Base-by-base conservation (phyloP, 2,113 vertebrate species). In the Eleginops maclovinus region DNA sequence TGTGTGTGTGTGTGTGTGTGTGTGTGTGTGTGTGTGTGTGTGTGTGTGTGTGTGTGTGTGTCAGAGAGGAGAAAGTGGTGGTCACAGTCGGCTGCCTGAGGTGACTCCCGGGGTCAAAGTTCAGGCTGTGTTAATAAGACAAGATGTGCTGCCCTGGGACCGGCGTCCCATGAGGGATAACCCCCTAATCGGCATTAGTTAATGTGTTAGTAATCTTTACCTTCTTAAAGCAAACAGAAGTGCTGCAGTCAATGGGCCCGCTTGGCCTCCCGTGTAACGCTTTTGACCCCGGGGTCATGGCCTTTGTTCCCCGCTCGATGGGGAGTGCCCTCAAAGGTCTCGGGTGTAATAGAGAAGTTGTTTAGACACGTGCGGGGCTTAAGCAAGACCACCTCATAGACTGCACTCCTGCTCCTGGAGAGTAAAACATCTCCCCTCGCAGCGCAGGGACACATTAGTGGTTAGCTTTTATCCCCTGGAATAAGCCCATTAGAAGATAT, bases 161-260 rank as follows among this genome's bases (percentile, higher is more conserved):
- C 91, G 77, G 85, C 73, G 70, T 96, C 95, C 95, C 95, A 89
- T 59, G 95, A 95, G 95, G 95, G 92, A 91, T 93, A 92, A 95
- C 87, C 95, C 93, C 94, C 92, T 96, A 96, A 96, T 97, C 95
- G 93, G 93, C 92, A 94, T 96, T 95, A 96, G 95, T 96, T 96
- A 96, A 96, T 96, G 95, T 96, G 95, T 96, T 95, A 87, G 92
- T 96, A 95, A 96, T 96, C 96, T 97, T 96, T 96, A 96, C 95
- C 96, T 96, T 95, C 94, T 95, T 94, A 96, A 96, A 96, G 95
- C 96, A 97, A 97, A 97, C 96, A 97, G 93, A 85, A 89, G 91
- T 87, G 88, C 85, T 91, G 69, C 69, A 94, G 46, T 94, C 94
- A 96, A 95, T 96, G 93, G 90, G 80, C 90, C 93, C 93, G 93